Evolutionary conservation across 2,797 vertebrate species (phyloP).

Genomic region (Linurgus olivaceus): DNA sequence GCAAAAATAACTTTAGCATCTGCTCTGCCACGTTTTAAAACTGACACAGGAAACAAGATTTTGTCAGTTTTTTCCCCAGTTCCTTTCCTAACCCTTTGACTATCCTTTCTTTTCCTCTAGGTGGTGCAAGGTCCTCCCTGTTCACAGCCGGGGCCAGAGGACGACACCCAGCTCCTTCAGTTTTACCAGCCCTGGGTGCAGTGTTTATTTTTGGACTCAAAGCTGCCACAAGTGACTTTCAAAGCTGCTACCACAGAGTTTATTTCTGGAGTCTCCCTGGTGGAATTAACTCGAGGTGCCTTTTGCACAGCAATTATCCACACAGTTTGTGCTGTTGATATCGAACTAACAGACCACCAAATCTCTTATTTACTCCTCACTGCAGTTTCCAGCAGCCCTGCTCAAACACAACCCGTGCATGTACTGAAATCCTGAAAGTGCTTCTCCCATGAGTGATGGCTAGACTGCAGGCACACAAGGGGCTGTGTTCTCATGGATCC

Average conservation of each 20-base stretch:
- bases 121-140: not conserved
- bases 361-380: not conserved
- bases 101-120: not conserved
- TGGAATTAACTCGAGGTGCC: not conserved
- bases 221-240: conserved; percentile 20
- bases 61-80: not conserved
- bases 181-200: not conserved
- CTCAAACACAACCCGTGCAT: not conserved
- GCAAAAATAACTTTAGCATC: not conserved
- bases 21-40: not conserved
- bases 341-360: not conserved
- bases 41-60: not conserved
- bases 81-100: not conserved
- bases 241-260: conserved; percentile 4
- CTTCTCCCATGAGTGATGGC: not conserved
- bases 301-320: not conserved
- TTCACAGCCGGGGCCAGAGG: not conserved
- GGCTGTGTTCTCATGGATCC: not conserved
- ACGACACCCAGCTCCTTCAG: not conserved
- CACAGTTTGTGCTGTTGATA: not conserved
- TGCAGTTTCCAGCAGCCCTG: not conserved
- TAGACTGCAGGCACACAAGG: not conserved
- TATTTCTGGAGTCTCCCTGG: conserved; percentile 60
- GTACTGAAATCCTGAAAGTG: not conserved
- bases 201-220: conserved; percentile 52